Evolutionary conservation across 1,140 invertebrate species (phyloP).

Genomic region (Sycophila sp.): DNA sequence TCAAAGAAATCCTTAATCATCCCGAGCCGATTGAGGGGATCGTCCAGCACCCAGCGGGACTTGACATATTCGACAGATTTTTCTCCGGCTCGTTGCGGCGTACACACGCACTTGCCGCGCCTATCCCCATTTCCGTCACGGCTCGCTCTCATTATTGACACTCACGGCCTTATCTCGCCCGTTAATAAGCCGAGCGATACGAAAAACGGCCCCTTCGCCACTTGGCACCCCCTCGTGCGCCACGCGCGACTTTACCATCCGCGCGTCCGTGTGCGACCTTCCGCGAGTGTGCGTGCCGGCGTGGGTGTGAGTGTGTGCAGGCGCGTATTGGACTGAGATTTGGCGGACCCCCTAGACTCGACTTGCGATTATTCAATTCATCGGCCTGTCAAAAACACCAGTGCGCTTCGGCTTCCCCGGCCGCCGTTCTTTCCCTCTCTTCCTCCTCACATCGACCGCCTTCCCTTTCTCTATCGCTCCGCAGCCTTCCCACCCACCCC

Average conservation of each 20-base stretch:
- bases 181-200: slow-evolving; percentile 17
- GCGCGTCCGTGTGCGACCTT: background rate
- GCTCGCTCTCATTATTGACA: slow-evolving; percentile 1
- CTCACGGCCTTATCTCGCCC: background rate
- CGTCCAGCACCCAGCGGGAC: background rate
- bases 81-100: background rate
- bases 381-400: slow-evolving; percentile 69
- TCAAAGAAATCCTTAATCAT: slow-evolving; percentile 23
- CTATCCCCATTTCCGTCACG: background rate
- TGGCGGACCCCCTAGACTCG: slow-evolving; percentile 63
- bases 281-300: background rate
- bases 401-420: slow-evolving; percentile 61
- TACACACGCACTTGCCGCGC: background rate
- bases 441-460: slow-evolving; percentile 39
- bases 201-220: slow-evolving; percentile 7
- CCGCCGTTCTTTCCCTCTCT: slow-evolving; percentile 51
- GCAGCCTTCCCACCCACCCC: background rate
- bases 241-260: background rate
- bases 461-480: slow-evolving; percentile 25
- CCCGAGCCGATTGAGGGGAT: no score
- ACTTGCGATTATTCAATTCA: slow-evolving; percentile 70
- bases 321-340: slow-evolving; percentile 65
- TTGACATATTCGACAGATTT: slow-evolving; percentile 16
- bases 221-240: background rate
- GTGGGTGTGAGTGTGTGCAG: background rate